Evolutionary conservation across 2,113 vertebrate genomes (phyloP), one percentile per base, ranked within the genome.

Genomic region (Halichoerus grypus): DNA sequence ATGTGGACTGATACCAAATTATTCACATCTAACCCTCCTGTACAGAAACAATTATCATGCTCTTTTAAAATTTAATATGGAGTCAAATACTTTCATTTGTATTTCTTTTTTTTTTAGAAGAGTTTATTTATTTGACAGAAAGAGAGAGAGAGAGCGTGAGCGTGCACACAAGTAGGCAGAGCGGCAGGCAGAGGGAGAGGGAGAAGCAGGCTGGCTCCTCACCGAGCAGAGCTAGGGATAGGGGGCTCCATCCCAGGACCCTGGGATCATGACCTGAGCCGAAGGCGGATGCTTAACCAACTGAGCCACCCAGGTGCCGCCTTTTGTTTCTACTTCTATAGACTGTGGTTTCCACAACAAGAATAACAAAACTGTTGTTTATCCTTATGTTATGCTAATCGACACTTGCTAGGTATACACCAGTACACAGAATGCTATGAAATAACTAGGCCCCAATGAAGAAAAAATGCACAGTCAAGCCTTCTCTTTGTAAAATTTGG

Each of bases 401-500:
- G 18, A 18, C 42, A 81, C 16, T 63, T 12, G 14, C 14, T 83
- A 46, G 71, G 12, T 71, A 11, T 13, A 72, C 1, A 33, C 21
- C 53, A 18, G 11, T 36, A 81, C 71, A 28, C 16, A 67, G 61
- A 59, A 13, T n/a, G 24, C 42, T n/a, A 3, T 81, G 39, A 3
- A 59, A 12, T 65, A 88, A 77, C 19, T n/a, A 19, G 49, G 4
- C 26, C 28, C 81, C 26, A 59, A 0, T 49, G 57, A 88, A 42
- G 82, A 9, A 22, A 74, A 42, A 39, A 46, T 76, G 4, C 59
- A 72, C 7, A 49, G n/a, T 14, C 84, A 59, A 55, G 14, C 2
- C 67, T 92, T 88, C 10, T 39, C 11, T 88, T 85, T 83, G n/a
- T 86, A 95, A 90, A 91, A 82, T 93, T 12, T 95, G 28, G 55